phyloP scores from a whole-genome alignment of 1,140 invertebrate species.

The Hyposmocoma kahamanoa region DNA sequence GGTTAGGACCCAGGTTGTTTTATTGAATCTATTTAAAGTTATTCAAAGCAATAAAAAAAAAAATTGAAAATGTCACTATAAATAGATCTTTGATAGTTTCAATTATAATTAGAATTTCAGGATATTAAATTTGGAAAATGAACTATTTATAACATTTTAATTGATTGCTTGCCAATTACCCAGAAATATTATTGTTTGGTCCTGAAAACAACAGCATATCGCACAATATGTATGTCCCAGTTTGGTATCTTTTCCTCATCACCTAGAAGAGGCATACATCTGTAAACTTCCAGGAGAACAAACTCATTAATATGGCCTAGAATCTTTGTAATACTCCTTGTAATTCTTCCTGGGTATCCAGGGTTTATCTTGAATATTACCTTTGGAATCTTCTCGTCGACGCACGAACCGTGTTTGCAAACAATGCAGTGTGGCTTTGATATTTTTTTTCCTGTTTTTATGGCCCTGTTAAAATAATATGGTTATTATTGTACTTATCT shows the following conservation, averaged over 20 bases:
- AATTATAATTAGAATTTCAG: no score
- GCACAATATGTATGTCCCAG: conserved; percentile 50
- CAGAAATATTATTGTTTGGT: background rate
- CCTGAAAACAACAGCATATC: conserved; percentile 34
- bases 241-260: conserved; percentile 40
- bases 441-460: conserved; percentile 13
- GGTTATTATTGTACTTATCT: conserved; percentile 40
- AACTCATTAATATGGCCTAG: conserved; percentile 28
- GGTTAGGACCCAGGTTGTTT: no score
- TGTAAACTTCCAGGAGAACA: conserved; percentile 39
- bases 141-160: no score
- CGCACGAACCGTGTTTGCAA: conserved; percentile 10
- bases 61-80: no score
- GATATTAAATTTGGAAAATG: no score
- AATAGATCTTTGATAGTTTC: no score
- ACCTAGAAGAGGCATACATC: conserved; percentile 52
- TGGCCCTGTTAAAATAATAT: conserved; percentile 19
- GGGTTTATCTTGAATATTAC: conserved; percentile 10
- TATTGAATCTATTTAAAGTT: no score
- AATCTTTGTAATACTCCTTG: conserved; percentile 32
- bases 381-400: conserved; percentile 11
- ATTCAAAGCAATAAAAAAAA: no score
- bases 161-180: no score
- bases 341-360: conserved; percentile 20
- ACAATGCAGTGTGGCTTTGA: conserved; percentile 8